A percentile compares a stretch with the other conserved stretches of the same genome.
These are phyloP conservation scores for Glyphotaelius pellucidus DNA, from an alignment of 2,888 invertebrate genomes.

Conservation along the genomic window DNA sequence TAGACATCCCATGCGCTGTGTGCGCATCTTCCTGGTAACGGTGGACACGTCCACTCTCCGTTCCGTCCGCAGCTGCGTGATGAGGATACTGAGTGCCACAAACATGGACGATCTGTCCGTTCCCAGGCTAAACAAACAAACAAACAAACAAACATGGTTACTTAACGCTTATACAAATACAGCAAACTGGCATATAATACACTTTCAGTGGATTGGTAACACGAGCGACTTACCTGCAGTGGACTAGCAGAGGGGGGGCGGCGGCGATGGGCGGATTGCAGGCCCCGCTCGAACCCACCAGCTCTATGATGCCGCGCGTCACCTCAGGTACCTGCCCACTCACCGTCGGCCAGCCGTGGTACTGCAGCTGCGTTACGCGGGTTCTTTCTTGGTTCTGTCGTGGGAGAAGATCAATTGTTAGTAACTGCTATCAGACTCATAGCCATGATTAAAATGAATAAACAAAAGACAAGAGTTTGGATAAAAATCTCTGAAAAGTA, in stretches of 20 bases:
- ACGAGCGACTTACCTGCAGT: constrained; percentile 82
- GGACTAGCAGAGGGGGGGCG: constrained; percentile 85
- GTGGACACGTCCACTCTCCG: constrained; percentile 92
- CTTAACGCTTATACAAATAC: not conserved
- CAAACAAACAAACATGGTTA: constrained; percentile 8
- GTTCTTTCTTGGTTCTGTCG: constrained; percentile 84
- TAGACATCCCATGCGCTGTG: constrained; percentile 90
- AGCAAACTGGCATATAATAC: not conserved
- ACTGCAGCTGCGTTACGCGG: constrained; percentile 90
- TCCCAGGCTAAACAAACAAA: constrained; percentile 75
- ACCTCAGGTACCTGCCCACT: constrained; percentile 94
- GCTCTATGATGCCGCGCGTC: constrained; percentile 89
- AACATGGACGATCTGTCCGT: constrained; percentile 94
- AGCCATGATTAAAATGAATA: not conserved
- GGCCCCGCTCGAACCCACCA: constrained; percentile 86
- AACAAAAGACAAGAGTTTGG: not conserved
- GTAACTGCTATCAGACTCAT: not conserved
- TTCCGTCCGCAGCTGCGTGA: constrained; percentile 90
- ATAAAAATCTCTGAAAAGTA: not conserved
- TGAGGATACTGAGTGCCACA: constrained; percentile 90
- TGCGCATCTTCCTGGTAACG: constrained; percentile 88
- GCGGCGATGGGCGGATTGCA: constrained; percentile 71
- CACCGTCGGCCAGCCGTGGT: constrained; percentile 95
- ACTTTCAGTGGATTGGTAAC: not conserved
- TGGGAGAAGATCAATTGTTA: not conserved